Base-by-base conservation (phyloP, 2,888 invertebrate genomes). In the Oscheius sp. region DNA sequence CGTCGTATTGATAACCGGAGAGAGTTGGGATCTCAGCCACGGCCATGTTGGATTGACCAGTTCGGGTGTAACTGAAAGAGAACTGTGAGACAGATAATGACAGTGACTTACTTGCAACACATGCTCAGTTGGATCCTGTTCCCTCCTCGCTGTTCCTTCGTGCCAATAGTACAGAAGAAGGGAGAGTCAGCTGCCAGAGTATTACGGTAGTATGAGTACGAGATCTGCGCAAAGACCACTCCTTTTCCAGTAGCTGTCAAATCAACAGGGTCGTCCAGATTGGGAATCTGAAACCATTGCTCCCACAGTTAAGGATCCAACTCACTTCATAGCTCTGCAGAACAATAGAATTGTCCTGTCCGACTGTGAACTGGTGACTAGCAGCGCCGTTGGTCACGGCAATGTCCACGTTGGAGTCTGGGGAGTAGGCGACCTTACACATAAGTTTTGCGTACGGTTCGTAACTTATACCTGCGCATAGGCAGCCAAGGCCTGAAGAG, bases 231-330 rank as follows among this genome's bases (percentile, higher is more conserved):
- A 77, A 89, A 89, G 11, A 84, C 86, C 9, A 95, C 92, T 10
- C 96, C 96, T 62, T 92, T 92, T 11, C 96, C 96, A 82, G 92
- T 93, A 0, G 94, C 95, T 65, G 92, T 92, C 32, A 95, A 92
- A 76, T 93, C 93, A 0, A 95, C 92, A 76, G 78, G 76, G 7
- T 77, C 70, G 70, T 86, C 84, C 32, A 86, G 70, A 57, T 85
- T 76, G 9, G 76, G 58, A 32, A 88, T 60, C 81, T 87, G 74
- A 21, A 58, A 3, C 29, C 7, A 21, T 13, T 21, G 9, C 11
- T 57, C 11, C 21, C n/a, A n/a, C n/a, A 13, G 11, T 72, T 90
- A 89, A 11, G 35, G 51, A 47, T 35, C 10, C 63, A 48, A 57
- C 21, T 42, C 32, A 94, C 94, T 90, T 93, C 92, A 87, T 93